Evolutionary conservation across 1,140 invertebrate species (phyloP).

Genomic region (Ladona fulva): DNA sequence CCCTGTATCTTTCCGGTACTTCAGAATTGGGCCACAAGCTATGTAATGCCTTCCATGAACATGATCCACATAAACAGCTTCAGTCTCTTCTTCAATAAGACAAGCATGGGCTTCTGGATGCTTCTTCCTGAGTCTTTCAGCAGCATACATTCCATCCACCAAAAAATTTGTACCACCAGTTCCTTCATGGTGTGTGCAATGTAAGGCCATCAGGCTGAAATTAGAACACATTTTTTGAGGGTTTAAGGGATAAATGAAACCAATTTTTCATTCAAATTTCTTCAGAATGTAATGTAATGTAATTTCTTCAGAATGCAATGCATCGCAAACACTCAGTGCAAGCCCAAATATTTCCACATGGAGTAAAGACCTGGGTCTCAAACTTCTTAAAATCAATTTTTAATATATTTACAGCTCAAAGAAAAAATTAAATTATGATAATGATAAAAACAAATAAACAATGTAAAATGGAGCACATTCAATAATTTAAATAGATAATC

Average conservation of each 20-base stretch:
- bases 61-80: slow-evolving; percentile 53
- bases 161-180: slow-evolving; percentile 57
- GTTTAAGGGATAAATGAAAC: neutral
- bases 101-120: slow-evolving; percentile 45
- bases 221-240: slow-evolving; percentile 13
- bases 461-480: no score
- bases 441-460: no score
- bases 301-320: slow-evolving; percentile 6
- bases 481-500: no score
- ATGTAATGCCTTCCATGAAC: slow-evolving; percentile 39
- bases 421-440: no score
- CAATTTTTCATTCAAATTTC: slow-evolving; percentile 20
- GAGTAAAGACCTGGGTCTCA: no score
- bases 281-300: neutral
- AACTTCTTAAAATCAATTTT: no score
- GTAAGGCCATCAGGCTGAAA: slow-evolving; percentile 54
- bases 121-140: slow-evolving; percentile 41
- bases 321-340: no score
- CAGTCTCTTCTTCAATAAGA: slow-evolving; percentile 43
- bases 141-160: slow-evolving; percentile 58
- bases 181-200: slow-evolving; percentile 51
- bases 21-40: slow-evolving; percentile 20
- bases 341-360: no score
- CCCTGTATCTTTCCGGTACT: slow-evolving; percentile 15
- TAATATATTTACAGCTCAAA: no score